Evolutionary conservation across 2,113 vertebrate species (phyloP), one percentile per base, ranked within the genome.

Genomic region (Rousettus leschenaultii): DNA sequence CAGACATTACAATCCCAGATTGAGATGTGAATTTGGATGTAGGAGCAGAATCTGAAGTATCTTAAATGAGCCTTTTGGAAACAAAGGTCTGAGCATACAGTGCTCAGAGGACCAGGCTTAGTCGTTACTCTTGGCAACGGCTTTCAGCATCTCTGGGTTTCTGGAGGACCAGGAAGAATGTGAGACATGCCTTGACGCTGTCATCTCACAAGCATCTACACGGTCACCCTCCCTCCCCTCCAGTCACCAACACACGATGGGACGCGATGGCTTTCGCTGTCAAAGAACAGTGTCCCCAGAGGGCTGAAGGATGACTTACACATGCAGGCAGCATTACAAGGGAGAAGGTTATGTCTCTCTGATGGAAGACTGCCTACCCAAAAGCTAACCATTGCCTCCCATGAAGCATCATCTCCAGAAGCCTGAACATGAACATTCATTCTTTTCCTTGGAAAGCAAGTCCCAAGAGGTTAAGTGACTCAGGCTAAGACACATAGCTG

Each of bases 131-230:
- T 77, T 5, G 4, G 43, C 10, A 73, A 14, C 9, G 11, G 30
- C 26, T 45, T 24, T 65, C 28, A 24, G 0, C 0, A 59, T 43
- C 30, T 30, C 70, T 1, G 1, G 19, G 6, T 16, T 7, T 7
- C 21, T 22, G 7, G 26, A 80, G 30, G 26, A 35, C 51, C 35
- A 55, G 61, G 26, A 40, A 10, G 4, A 61, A 15, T 13, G 24
- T 15, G 18, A 21, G 24, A n/a, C 5, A 38, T 21, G 35, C 55
- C 90, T 66, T 9, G 53, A 71, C 10, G 13, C 19, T 12, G 26
- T 75, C 19, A 21, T 14, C 55, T 51, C 9, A 18, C 13, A 30
- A 33, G 12, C 14, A 63, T 57, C 43, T 38, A 30, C 11, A 83
- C 0, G 12, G 7, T 48, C 26, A 16, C 11, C 19, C 38, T 4